Evolutionary conservation across 2,797 vertebrate species (phyloP).

Genomic region (Sibirionetta formosa): DNA sequence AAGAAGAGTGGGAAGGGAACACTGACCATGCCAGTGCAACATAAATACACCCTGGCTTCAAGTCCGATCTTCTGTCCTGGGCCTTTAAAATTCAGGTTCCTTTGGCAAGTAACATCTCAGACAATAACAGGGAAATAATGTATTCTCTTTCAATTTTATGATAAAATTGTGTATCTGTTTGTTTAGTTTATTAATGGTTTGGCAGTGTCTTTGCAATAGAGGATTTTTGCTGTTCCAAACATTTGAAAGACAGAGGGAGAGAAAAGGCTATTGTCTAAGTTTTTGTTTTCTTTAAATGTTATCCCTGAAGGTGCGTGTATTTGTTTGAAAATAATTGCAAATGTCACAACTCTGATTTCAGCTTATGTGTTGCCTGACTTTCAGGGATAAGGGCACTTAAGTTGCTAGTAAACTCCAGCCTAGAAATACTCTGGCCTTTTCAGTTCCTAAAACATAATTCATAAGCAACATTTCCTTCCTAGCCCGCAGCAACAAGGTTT

Average conservation of each 20-base stretch:
- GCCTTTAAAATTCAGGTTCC: background rate
- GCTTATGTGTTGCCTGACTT: background rate
- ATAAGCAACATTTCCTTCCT: slow-evolving; percentile 42
- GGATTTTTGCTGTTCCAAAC: background rate
- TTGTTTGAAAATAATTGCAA: slow-evolving; percentile 47
- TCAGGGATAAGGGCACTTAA: slow-evolving; percentile 8
- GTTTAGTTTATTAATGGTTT: background rate
- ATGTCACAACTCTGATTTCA: slow-evolving; percentile 25
- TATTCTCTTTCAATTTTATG: background rate
- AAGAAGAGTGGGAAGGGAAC: background rate
- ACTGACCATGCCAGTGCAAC: background rate
- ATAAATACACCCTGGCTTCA: background rate
- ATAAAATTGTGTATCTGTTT: background rate
- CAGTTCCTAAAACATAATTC: slow-evolving; percentile 21
- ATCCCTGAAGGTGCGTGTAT: background rate
- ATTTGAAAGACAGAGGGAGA: background rate
- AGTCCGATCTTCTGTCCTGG: background rate
- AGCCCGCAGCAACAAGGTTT: slow-evolving; percentile 31
- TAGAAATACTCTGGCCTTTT: slow-evolving; percentile 49
- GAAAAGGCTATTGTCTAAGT: background rate
- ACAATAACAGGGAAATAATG: background rate
- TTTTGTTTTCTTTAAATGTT: slow-evolving; percentile 40
- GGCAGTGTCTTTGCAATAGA: background rate
- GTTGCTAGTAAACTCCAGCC: slow-evolving; percentile 7
- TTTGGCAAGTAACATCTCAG: background rate